Evolutionary conservation across 1,140 invertebrate genomes (phyloP).

Genomic region (Hestina assimilis): DNA sequence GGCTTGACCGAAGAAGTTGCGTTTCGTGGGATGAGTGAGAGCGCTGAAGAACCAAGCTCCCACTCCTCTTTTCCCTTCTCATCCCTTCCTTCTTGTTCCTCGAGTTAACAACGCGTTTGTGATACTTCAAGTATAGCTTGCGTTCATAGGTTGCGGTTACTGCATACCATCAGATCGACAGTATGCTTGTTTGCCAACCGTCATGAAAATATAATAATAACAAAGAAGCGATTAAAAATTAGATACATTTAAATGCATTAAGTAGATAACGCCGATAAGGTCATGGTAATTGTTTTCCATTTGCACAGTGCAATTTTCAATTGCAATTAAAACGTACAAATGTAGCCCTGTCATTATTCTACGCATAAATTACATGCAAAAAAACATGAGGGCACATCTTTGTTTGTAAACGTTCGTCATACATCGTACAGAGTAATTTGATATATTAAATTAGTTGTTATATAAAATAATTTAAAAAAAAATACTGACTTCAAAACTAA

Average conservation of each 20-base stretch:
- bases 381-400: conserved; percentile 18
- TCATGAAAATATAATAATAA: too few relatives aligned
- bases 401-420: conserved; percentile 14
- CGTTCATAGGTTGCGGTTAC: too few relatives aligned
- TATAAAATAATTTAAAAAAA: neutral
- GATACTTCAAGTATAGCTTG: too few relatives aligned
- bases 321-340: conserved; percentile 27
- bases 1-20: too few relatives aligned
- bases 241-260: neutral
- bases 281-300: conserved; percentile 15
- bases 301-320: conserved; percentile 27
- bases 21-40: too few relatives aligned
- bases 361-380: conserved; percentile 20
- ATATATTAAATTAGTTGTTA: neutral
- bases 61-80: too few relatives aligned
- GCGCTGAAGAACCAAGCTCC: too few relatives aligned
- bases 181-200: too few relatives aligned
- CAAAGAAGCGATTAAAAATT: conserved; percentile 1
- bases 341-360: conserved; percentile 25
- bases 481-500: too few relatives aligned
- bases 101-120: too few relatives aligned
- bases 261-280: conserved; percentile 1
- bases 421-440: conserved; percentile 16
- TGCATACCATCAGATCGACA: too few relatives aligned
- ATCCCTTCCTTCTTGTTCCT: too few relatives aligned